A percentile compares a stretch with the other conserved stretches of the same genome.
These are phyloP conservation scores for Zosterops lateralis DNA, from an alignment of 2,113 vertebrate species.

Conservation along the genomic window DNA sequence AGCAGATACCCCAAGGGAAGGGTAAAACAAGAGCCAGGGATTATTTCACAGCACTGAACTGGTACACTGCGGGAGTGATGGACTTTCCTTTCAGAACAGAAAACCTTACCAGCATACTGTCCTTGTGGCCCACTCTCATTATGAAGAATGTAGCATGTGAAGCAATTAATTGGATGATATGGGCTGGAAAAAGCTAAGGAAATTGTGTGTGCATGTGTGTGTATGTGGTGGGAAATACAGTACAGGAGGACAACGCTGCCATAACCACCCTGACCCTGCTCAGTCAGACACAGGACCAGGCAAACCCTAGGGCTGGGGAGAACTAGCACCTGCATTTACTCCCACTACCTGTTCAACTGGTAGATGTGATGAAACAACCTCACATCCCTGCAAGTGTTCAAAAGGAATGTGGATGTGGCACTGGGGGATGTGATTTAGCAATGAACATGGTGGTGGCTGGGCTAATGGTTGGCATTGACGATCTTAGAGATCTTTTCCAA, in stretches of 20 bases:
- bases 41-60: conserved; percentile 62
- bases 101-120: conserved; percentile 29
- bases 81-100: conserved; percentile 44
- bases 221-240: rapidly evolving
- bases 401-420: too few species aligned
- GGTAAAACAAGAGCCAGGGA: conserved; percentile 66
- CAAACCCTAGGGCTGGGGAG: background rate
- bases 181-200: conserved; percentile 44
- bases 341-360: background rate
- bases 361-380: rapidly evolving
- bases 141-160: conserved; percentile 33
- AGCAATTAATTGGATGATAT: conserved; percentile 51
- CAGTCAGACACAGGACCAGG: background rate
- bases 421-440: background rate
- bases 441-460: background rate
- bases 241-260: background rate
- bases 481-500: background rate
- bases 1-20: conserved; percentile 71
- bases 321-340: background rate
- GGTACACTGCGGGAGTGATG: conserved; percentile 45
- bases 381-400: background rate
- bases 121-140: conserved; percentile 40
- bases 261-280: background rate
- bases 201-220: background rate
- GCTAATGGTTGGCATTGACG: background rate